Conservation (phyloP, 2,113 vertebrate genomes). For the Hippoglossus stenolepis region DNA sequence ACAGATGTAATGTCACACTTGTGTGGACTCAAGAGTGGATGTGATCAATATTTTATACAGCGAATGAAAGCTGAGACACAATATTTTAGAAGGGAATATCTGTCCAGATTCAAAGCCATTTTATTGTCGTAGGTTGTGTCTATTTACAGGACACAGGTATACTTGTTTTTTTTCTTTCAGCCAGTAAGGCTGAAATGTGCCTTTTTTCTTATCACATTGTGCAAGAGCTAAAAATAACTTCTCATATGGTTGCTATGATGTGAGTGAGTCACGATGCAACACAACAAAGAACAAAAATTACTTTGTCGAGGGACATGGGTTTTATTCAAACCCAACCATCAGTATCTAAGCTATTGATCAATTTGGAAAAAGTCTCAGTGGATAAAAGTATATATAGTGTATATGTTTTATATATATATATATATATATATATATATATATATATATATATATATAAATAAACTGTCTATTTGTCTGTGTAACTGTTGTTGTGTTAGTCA, state of each 20-base stretch:
- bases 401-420: too few species aligned
- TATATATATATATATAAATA: background rate
- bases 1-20: background rate
- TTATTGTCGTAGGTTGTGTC: background rate
- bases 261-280: background rate
- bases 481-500: constrained; percentile 15
- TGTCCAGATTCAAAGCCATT: background rate
- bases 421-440: background rate
- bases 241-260: background rate
- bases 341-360: background rate
- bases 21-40: background rate
- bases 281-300: background rate
- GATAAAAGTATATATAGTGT: background rate
- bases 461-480: background rate
- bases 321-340: background rate
- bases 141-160: background rate
- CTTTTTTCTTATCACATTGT: background rate
- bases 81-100: background rate
- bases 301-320: background rate
- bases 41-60: too few species aligned
- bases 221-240: constrained; percentile 11
- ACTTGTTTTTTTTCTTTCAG: background rate
- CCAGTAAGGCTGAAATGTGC: background rate
- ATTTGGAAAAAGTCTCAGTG: background rate
- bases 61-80: background rate